These are phyloP conservation scores for Scaeva pyrastri DNA, from an alignment of 2,888 invertebrate genomes.

Conservation along the genomic window DNA sequence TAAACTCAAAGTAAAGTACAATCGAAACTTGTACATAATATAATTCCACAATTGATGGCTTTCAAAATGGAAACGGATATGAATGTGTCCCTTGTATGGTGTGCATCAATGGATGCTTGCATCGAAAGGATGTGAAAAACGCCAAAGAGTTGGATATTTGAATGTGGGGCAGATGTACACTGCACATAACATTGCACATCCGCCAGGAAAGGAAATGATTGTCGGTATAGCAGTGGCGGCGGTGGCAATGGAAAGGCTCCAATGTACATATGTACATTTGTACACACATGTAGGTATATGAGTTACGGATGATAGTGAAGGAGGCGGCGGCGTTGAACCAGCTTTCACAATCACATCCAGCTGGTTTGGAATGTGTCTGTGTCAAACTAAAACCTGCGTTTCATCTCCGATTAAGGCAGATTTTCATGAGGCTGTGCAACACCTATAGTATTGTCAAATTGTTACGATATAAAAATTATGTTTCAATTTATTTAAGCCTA, in stretches of 20 bases:
- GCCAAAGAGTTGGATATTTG: slow-evolving; percentile 17
- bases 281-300: no score
- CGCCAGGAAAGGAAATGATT: slow-evolving; percentile 50
- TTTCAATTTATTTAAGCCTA: slow-evolving; percentile 40
- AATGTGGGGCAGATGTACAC: slow-evolving; percentile 58
- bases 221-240: slow-evolving; percentile 1
- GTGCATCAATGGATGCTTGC: slow-evolving; percentile 43
- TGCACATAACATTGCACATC: slow-evolving; percentile 36
- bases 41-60: slow-evolving; percentile 65
- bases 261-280: no score
- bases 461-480: slow-evolving; percentile 56
- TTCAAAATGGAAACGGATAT: slow-evolving; percentile 67
- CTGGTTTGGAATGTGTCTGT: background rate
- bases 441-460: slow-evolving; percentile 30
- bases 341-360: background rate
- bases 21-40: slow-evolving; percentile 58
- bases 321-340: background rate
- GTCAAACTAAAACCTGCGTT: slow-evolving; percentile 16
- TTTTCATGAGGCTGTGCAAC: slow-evolving; percentile 35
- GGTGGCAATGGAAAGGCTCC: background rate
- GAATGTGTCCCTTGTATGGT: slow-evolving; percentile 55
- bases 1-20: no score
- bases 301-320: background rate
- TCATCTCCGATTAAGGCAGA: slow-evolving; percentile 33
- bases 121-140: slow-evolving; percentile 45